phyloP scores from a whole-genome alignment of 2,888 invertebrate species.

The Eupithecia inturbata region DNA sequence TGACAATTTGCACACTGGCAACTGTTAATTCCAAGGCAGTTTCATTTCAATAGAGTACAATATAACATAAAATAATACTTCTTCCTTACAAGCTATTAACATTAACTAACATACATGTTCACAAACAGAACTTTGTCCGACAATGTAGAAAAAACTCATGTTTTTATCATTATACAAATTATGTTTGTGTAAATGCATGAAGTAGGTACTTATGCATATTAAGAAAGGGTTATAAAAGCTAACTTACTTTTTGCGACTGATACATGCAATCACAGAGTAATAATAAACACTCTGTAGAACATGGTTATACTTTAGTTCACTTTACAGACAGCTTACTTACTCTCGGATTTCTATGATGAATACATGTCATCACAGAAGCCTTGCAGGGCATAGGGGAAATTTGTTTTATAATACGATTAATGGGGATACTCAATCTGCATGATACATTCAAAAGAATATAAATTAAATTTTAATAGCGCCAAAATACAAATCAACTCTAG shows the following conservation, averaged over 20 bases:
- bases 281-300: conserved; percentile 28
- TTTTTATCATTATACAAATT: background rate
- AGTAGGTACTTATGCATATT: conserved; percentile 49
- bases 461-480: too few species aligned
- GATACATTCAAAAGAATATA: background rate
- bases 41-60: conserved; percentile 48
- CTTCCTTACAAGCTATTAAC: conserved; percentile 51
- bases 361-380: conserved; percentile 31
- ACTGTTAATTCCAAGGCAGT: conserved; percentile 50
- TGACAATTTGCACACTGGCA: conserved; percentile 32
- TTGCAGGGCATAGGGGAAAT: conserved; percentile 29
- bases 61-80: conserved; percentile 68
- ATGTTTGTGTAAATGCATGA: conserved; percentile 33
- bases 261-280: conserved; percentile 31
- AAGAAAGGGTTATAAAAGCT: conserved; percentile 60
- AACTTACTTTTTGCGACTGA: conserved; percentile 60
- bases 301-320: background rate
- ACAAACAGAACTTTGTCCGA: conserved; percentile 23
- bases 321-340: conserved; percentile 24
- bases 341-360: conserved; percentile 26
- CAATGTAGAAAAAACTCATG: background rate
- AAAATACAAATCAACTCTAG: too few species aligned
- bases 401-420: conserved; percentile 15
- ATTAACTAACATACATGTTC: conserved; percentile 26
- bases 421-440: conserved; percentile 26